Conservation (phyloP, 37 sponge, comb jelly and placozoan genomes). For the Dysidea cf. avara region DNA sequence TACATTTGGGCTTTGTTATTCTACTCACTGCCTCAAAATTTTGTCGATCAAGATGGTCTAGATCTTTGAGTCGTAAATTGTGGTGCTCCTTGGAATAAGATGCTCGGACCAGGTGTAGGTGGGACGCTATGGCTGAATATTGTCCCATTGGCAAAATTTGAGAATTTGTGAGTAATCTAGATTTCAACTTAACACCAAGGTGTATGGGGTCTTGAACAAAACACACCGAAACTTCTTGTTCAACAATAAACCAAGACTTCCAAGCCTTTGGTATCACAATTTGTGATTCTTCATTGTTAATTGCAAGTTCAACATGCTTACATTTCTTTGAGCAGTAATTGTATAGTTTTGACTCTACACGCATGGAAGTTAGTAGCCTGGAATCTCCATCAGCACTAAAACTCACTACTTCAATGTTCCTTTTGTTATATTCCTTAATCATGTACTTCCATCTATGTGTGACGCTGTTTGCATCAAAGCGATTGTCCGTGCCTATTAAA, state of each 20-base stretch:
- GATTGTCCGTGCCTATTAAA: slow-evolving; percentile 22
- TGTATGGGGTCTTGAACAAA: slow-evolving; percentile 30
- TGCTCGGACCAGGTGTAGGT: slow-evolving; percentile 3
- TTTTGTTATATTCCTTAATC: slow-evolving; percentile 4
- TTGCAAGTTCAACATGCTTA: too few relatives aligned
- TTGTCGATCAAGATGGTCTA: slow-evolving; percentile 29
- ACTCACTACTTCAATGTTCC: slow-evolving; percentile 9
- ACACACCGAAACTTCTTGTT: background rate
- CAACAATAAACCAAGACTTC: background rate
- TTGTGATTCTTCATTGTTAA: too few relatives aligned
- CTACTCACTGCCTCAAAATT: slow-evolving; percentile 7
- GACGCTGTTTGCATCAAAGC: slow-evolving; percentile 11
- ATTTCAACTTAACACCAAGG: slow-evolving; percentile 35
- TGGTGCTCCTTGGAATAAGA: slow-evolving; percentile 20
- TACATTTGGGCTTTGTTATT: background rate
- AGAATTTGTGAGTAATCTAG: slow-evolving; percentile 24
- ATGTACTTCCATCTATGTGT: slow-evolving; percentile 14
- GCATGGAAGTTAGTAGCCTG: slow-evolving; percentile 19
- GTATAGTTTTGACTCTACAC: background rate
- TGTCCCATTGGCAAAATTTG: slow-evolving; percentile 4
- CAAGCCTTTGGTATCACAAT: background rate
- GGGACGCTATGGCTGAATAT: slow-evolving; percentile 5
- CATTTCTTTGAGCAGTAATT: too few relatives aligned
- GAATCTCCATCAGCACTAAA: slow-evolving; percentile 42
- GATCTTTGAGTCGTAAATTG: slow-evolving; percentile 16